Evolutionary conservation across 2,888 invertebrate genomes (phyloP).

Genomic region (Ferrisia virgata): DNA sequence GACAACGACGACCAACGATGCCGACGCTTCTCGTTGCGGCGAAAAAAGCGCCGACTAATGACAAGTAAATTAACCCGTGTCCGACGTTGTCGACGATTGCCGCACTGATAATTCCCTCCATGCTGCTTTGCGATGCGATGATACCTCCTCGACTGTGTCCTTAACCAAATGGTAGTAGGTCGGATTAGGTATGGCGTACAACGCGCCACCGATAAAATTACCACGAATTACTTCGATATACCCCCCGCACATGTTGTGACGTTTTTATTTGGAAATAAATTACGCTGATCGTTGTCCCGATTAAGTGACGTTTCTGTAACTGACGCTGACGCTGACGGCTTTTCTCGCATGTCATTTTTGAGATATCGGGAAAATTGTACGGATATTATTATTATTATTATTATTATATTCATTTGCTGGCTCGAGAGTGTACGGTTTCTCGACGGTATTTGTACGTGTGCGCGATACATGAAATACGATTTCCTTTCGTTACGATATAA

Average conservation of each 20-base stretch:
- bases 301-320: not conserved
- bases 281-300: not conserved
- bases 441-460: too few species aligned
- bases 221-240: not conserved
- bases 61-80: slow-evolving; percentile 25
- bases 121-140: not conserved
- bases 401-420: too few species aligned
- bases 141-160: not conserved
- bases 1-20: slow-evolving; percentile 1
- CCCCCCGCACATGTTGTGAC: not conserved
- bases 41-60: not conserved
- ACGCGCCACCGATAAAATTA: not conserved
- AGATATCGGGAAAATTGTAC: too few species aligned
- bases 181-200: too few species aligned
- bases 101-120: not conserved
- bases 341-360: not conserved
- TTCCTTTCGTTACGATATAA: too few species aligned
- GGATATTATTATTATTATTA: too few species aligned
- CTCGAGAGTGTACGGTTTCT: too few species aligned
- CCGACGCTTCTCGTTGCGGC: not conserved
- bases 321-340: not conserved
- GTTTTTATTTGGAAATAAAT: slow-evolving; percentile 8
- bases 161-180: not conserved
- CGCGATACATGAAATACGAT: too few species aligned
- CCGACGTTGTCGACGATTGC: not conserved